phyloP scores from a whole-genome alignment of 2,113 vertebrate genomes.

The Shinisaurus crocodilurus region DNA sequence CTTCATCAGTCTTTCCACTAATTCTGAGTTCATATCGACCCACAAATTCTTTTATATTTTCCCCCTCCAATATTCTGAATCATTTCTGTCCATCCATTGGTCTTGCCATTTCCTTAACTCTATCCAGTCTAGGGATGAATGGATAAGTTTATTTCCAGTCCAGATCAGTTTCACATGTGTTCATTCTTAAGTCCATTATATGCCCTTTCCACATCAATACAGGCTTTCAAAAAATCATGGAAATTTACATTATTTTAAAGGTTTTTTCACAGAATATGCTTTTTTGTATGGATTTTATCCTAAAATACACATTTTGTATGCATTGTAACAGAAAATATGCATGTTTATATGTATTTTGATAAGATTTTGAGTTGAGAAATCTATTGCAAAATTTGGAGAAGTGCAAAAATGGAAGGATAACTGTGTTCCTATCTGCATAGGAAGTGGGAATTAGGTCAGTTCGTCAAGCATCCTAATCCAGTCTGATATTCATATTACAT shows the following conservation, averaged over 20 bases:
- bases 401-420: background rate
- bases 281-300: background rate
- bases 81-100: too few relatives aligned
- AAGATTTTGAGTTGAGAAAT: too few relatives aligned
- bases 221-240: background rate
- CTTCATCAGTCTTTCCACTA: too few relatives aligned
- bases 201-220: background rate
- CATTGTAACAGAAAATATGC: background rate
- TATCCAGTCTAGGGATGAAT: too few relatives aligned
- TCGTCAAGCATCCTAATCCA: background rate
- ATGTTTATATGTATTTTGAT: background rate
- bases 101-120: too few relatives aligned
- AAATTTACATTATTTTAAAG: background rate
- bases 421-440: background rate
- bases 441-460: background rate
- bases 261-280: background rate
- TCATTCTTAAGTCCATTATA: background rate
- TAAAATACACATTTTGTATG: background rate
- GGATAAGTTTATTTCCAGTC: too few relatives aligned
- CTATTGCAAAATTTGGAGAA: too few relatives aligned
- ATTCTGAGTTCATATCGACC: too few relatives aligned
- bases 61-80: too few relatives aligned
- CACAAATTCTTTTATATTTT: too few relatives aligned
- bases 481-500: too few relatives aligned
- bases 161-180: too few relatives aligned